Evolutionary conservation across 1,140 invertebrate genomes (phyloP), one percentile per base, ranked within the genome.

Genomic region (Melitaea cinxia): DNA sequence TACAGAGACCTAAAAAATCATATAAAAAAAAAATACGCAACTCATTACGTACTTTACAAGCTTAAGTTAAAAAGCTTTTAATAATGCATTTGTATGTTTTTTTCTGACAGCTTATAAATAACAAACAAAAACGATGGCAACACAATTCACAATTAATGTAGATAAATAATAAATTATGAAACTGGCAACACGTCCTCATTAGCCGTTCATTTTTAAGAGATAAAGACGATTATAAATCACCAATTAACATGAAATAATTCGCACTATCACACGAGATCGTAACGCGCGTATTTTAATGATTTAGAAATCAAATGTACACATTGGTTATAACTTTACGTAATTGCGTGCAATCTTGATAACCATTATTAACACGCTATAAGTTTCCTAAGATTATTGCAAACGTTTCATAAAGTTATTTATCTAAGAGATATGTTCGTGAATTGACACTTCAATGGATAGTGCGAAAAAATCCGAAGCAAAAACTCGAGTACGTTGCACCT

Each of bases 161-260:
- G 37, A 6, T 15, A 17, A 5, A 15, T 42, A 17, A 42, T 42
- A 42, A 37, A 37, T 37, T 37, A n/a, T 37, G 35, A 37, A 37
- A 37, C 5, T 12, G 12, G 12, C 35, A n/a, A 14, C 35, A 59
- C 56, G 50, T 59, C 56, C 45, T 59, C 47, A 28, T 58, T 47
- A 58, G 23, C 37, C 15, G 56, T 4, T 15, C 21, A 17, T 58
- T 5, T 45, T 45, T 19, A 9, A 1, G 17, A 42, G n/a, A 47
- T 26, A 23, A 47, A 21, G 56, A 30, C 24, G n/a, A n/a, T 21
- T 12, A 47, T 58, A 59, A 50, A 59, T 50, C 45, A 14, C 19
- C 45, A 59, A 59, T 59, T 49, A 59, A 58, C 23, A n/a, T 35
- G 21, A 50, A 35, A 59, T 59, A 59, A 59, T 50, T 33, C 45